Percentiles rank a stretch among this genome's conserved stretches.
These are phyloP conservation scores for Prionace glauca DNA, from an alignment of 2,797 vertebrate genomes.

Conservation along the genomic window DNA sequence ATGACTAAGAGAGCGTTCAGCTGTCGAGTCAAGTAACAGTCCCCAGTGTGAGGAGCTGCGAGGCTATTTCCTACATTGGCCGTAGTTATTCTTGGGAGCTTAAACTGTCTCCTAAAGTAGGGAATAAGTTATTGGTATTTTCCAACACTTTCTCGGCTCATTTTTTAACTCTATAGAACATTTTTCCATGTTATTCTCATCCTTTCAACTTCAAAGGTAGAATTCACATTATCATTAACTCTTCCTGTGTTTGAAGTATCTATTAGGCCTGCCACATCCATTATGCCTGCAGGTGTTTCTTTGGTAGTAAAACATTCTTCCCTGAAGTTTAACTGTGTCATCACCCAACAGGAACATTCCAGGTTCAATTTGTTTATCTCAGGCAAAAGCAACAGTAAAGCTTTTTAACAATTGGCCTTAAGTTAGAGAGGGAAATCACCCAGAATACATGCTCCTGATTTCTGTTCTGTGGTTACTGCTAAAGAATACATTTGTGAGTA, in stretches of 20 bases:
- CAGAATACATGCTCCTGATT: not conserved
- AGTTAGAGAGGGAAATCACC: not conserved
- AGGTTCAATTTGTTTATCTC: not conserved
- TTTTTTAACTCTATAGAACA: not conserved
- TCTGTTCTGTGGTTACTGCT: not conserved
- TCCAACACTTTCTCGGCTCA: not conserved
- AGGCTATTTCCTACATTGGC: not conserved
- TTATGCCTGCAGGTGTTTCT: not conserved
- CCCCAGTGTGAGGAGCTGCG: not conserved
- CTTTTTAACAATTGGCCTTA: not conserved
- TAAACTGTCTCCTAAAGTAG: not conserved
- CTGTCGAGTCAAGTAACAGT: not conserved
- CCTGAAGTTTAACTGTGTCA: not conserved
- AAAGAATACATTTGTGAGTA: not conserved
- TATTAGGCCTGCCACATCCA: not conserved
- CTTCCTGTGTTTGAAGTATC: not conserved
- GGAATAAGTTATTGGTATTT: not conserved
- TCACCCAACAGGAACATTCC: not conserved
- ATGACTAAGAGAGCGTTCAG: not conserved
- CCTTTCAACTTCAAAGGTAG: slow-evolving; percentile 6
- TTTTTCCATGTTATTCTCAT: not conserved
- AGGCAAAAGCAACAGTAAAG: not conserved
- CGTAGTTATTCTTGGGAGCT: not conserved
- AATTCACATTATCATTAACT: not conserved
- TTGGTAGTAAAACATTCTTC: not conserved